Evolutionary conservation across 30 jellyfish, hydroid and myxozoan species (phyloP).

Genomic region (Mastigias papua): DNA sequence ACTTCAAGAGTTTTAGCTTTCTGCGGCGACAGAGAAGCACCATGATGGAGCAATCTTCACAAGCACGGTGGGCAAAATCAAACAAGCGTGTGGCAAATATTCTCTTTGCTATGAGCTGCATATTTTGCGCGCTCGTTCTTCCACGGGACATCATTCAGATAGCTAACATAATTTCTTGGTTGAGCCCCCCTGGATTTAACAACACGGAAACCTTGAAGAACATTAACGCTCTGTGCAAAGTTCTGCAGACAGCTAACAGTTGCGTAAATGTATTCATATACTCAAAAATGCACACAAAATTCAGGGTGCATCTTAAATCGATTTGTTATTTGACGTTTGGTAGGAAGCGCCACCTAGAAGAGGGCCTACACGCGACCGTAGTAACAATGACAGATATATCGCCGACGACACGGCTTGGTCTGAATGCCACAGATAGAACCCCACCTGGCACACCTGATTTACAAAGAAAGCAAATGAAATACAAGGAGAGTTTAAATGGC

Average conservation of each 20-base stretch:
- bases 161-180: slow-evolving; percentile 78
- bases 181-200: slow-evolving; percentile 62
- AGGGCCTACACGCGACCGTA: neutral
- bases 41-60: slow-evolving; percentile 35
- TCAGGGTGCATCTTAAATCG: slow-evolving; percentile 42
- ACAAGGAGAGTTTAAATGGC: neutral
- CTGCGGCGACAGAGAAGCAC: slow-evolving; percentile 45
- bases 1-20: slow-evolving; percentile 48
- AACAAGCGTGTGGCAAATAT: slow-evolving; percentile 74
- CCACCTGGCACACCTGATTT: slow-evolving; percentile 44
- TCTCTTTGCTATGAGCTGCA: slow-evolving; percentile 77
- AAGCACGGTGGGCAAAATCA: slow-evolving; percentile 60
- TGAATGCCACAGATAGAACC: slow-evolving; percentile 14
- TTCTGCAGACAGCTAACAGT: slow-evolving; percentile 89
- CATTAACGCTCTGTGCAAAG: slow-evolving; percentile 77
- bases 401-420: slow-evolving; percentile 15
- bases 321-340: slow-evolving; percentile 6
- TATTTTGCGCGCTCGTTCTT: slow-evolving; percentile 77
- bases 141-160: slow-evolving; percentile 90
- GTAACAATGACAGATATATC: slow-evolving; percentile 6
- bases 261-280: slow-evolving; percentile 91
- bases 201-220: slow-evolving; percentile 34
- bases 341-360: neutral
- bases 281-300: slow-evolving; percentile 84
- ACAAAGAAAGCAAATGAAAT: neutral